Evolutionary conservation across 2,888 invertebrate genomes (phyloP), one percentile per base, ranked within the genome.

Genomic region (Leptura quadrifasciata): DNA sequence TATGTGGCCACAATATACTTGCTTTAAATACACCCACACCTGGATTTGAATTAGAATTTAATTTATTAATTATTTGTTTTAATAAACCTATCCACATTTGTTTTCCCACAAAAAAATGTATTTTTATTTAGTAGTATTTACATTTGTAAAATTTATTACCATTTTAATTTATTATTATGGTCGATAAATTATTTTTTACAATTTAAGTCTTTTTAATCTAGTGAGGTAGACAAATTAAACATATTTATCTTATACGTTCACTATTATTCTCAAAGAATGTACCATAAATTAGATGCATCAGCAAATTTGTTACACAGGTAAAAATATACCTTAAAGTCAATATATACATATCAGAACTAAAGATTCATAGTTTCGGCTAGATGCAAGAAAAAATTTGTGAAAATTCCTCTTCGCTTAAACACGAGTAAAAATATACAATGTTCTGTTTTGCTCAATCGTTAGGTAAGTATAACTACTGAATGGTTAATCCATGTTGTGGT

Each of bases 31-130:
- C 65, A 52, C 65, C 65, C 52, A 65, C 65, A 65, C 65, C 24
- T 35, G 39, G 15, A 52, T 65, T 35, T 65, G 15, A 47, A 52
- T 65, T 65, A 52, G 65, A 65, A 21, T 65, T 65, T 65, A 65
- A 65, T 65, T 65, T 65, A 65, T 65, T 65, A 65, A 65, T 65
- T 65, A 65, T 65, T 65, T 65, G 65, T 65, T 65, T 65, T 65
- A 47, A 52, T 65, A 65, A 65, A 15, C 21, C 39, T 5, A 52
- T 52, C 24, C 24, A 8, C 65, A 65, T 65, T 65, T 65, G 65
- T 65, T 65, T 21, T 24, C 17, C 4, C 24, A 65, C 21, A 65
- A 47, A 21, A 24, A 20, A 57, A 20, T 20, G 21, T 18, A 18
- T 20, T 21, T 20, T 9, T 57, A 2, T 57, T 20, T 65, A 21